Base-by-base conservation (phyloP, 2,113 vertebrate genomes). In the Corythoichthys haematopterus region DNA sequence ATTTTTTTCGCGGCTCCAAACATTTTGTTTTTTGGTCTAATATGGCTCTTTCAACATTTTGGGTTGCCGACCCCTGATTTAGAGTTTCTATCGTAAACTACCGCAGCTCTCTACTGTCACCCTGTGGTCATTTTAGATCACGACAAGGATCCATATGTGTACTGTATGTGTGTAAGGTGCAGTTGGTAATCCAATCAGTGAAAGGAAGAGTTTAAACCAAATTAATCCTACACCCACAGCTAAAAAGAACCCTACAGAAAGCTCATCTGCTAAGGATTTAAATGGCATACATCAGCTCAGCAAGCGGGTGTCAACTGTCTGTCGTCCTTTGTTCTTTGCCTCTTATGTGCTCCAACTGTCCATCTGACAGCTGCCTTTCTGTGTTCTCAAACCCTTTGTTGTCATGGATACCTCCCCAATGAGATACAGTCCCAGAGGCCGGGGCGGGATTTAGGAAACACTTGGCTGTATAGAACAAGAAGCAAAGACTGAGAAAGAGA, bases 151-250 rank as follows among this genome's bases (percentile, higher is more conserved):
- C n/a, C n/a, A n/a, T n/a, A n/a, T n/a, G n/a, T n/a, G n/a, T n/a
- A n/a, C n/a, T n/a, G n/a, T n/a, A n/a, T n/a, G n/a, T n/a, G n/a
- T 81, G 77, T 76, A 81, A 75, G 80, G 70, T 78, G 70, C 72
- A 68, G 70, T 74, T 75, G 80, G 77, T 89, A 91, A 91, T 92
- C 88, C 88, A 91, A 88, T 91, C 90, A 86, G 68, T 73, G 75
- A 78, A 66, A 58, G 75, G 79, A 76, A 82, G 80, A 81, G 82
- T 63, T 74, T 89, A 90, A 89, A 88, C 86, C 86, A 76, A 61
- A 66, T 75, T 88, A 90, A 92, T 91, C 89, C 84, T 69, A 81
- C 79, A 81, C 79, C 71, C 85, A 83, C 68, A 77, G 77, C 76
- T 72, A 78, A 58, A 76, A 66, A 75, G 65, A 53, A 60, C 67